A percentile compares a stretch with the other conserved stretches of the same genome.
phyloP scores from a whole-genome alignment of 1,140 invertebrate species.

The Drosophila littoralis region DNA sequence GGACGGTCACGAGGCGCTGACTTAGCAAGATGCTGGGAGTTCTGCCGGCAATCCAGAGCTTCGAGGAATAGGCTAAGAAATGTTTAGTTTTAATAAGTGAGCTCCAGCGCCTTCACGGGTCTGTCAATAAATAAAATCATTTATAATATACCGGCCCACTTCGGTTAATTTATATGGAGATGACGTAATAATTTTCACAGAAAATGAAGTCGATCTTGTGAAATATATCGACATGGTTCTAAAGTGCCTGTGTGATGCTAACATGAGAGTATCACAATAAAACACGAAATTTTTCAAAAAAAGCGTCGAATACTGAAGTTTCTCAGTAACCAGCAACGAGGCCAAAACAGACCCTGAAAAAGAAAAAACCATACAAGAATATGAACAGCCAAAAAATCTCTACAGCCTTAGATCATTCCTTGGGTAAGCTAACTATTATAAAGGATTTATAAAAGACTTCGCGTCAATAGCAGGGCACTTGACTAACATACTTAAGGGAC shows the following conservation, averaged over 20 bases:
- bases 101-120: no score
- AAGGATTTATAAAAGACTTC: not conserved
- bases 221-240: not conserved
- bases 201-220: not conserved
- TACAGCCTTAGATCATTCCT: conserved; percentile 17
- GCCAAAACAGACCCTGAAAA: conserved; percentile 22
- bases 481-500: conserved; percentile 12
- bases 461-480: conserved; percentile 14
- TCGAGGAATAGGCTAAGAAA: no score
- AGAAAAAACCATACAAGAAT: conserved; percentile 12
- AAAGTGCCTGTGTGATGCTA: no score
- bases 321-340: not conserved
- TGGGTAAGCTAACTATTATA: no score
- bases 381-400: conserved; percentile 4
- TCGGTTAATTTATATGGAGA: conserved; percentile 20
- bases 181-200: conserved; percentile 9
- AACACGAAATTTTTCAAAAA: not conserved
- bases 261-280: not conserved
- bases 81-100: no score
- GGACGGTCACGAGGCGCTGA: no score
- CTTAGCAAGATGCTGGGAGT: no score
- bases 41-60: no score
- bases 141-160: no score
- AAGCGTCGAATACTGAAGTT: no score
- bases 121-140: no score